Base-by-base conservation (phyloP, 2,113 vertebrate species). In the Malurus melanocephalus region DNA sequence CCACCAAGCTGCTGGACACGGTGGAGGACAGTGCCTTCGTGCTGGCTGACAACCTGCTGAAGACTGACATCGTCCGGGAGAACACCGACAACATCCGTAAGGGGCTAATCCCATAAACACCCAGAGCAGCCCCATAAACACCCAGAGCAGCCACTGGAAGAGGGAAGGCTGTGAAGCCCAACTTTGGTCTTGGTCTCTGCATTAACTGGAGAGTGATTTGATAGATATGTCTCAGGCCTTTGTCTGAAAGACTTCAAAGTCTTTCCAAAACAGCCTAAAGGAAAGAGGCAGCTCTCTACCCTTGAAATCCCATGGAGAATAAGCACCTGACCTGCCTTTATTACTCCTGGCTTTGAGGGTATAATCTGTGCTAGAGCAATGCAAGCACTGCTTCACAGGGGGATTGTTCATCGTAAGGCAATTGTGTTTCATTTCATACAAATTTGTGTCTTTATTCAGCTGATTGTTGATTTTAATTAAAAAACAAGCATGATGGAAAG, bases 21-120 rank as follows among this genome's bases (percentile, higher is more conserved):
- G 99, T 99, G 93, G 99, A 99, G 93, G 98, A 99, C 93, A 99
- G 99, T 10, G 99, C 99, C 78, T 99, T 99, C 7, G 98, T 99
- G 79, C 97, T 99, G 89, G 99, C 99, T 1, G 99, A 99, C 87
- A 99, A 99, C 97, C 98, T 99, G 93, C 97, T 99, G 84, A 99
- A 99, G 97, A 99, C 99, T 0, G 99, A 99, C 95, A 98, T 99
- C 1, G 99, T 99, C 91, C 98, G 99, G 74, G 99, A 99, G 93
- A 99, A 98, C 97, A 99, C 98, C 0, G 98, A 99, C 71, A 99
- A 99, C 93, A 99, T 99, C 78, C 98, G 99, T 99, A 96, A 99
- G 99, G 98, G 80, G 20, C 49, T 62, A 56, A 71, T 52, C 76
- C 71, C 55, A 9, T 7, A 26, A 75, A 19, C 12, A 8, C 15